Evolutionary conservation across 2,797 vertebrate genomes (phyloP), one percentile per base, ranked within the genome.

Genomic region (Xenopus petersii): DNA sequence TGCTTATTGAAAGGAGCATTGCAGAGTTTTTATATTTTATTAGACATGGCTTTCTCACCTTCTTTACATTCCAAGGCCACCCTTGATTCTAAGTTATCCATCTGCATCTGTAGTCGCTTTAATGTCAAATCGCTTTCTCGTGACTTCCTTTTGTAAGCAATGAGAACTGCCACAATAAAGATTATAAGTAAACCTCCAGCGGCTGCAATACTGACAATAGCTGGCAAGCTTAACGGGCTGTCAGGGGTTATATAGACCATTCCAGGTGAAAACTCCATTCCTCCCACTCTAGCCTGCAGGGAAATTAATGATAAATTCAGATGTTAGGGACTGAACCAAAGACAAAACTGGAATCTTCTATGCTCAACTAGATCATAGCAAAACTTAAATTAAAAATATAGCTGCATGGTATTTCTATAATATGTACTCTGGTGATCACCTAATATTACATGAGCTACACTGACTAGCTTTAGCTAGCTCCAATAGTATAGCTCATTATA

Each of bases 61-160:
- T 99, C 98, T 85, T 99, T 99, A 88, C 98, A 99, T 83, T 99
- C 98, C 79, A 99, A 88, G 0, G 98, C 98, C 79, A 99, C 98
- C 0, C 98, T 92, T n/a, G 97, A 99, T 87, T 99, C 98, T 74
- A 99, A 88, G 88, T 98, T 99, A 90, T 99, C 98, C 98, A 99
- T 99, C 85, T 99, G 98, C 98, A 99, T 98, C 89, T 99, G 98
- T 63, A 99, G 89, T 17, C 98, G 91, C 80, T 99, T 99, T 76
- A 99, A 88, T 0, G 98, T 99, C 81, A 99, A 91, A 87, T 99
- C 96, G 0, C 97, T 99, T 84, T 99, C 95, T 0, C 96, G 88
- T 63, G 97, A 99, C 86, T 99, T 99, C 86, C 96, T 94, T 72
- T 99, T 99, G 87, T 99, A 99, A 0, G 97, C 98, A 1, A 99